Base-by-base conservation (phyloP, 1,140 invertebrate genomes). In the Probaryconus sp. region DNA sequence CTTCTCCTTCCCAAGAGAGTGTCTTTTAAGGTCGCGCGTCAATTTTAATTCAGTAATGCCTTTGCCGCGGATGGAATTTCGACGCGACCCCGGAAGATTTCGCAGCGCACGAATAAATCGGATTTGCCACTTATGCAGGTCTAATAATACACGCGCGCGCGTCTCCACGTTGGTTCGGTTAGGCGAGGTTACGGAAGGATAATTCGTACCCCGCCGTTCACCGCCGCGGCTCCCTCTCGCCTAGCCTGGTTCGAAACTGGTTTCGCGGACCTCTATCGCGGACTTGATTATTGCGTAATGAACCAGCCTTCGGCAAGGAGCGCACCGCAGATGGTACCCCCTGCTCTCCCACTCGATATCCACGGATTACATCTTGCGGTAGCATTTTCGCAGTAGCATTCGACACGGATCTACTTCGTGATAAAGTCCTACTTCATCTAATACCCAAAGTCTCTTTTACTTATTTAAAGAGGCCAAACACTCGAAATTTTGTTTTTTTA, bases 231-330 rank as follows among this genome's bases (percentile, higher is more conserved):
- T 71, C 42, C 51, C 72, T 65, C 77, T 70, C 74, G 60, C 73
- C 79, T 48, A 76, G 79, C 70, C 76, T 74, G 79, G 51, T 78
- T 79, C 71, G 35, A 81, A 83, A 83, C 82, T 78, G 80, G 82
- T 83, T 83, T 83, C 63, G 51, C 65, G 64, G 40, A 65, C 69
- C 65, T 77, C 60, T 73, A 77, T 77, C 75, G 61, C 37, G 43
- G 60, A 71, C 70, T 63, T 48, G 76, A 74, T 70, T 71, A 45
- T 77, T 77, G 76, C 76, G 76, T 77, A 77, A 77, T 67, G 63
- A 76, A 69, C 68, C 56, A 72, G 68, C 63, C 50, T 63, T 72
- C 68, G 67, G 48, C 48, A 42, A 68, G 47, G 56, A 60, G 47
- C 58, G 30, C 51, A 63, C 68, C 74, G 20, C 67, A 67, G 63